Evolutionary conservation across 2,113 vertebrate genomes (phyloP), one percentile per base, ranked within the genome.

Genomic region (Rhynchopsitta pachyrhyncha): DNA sequence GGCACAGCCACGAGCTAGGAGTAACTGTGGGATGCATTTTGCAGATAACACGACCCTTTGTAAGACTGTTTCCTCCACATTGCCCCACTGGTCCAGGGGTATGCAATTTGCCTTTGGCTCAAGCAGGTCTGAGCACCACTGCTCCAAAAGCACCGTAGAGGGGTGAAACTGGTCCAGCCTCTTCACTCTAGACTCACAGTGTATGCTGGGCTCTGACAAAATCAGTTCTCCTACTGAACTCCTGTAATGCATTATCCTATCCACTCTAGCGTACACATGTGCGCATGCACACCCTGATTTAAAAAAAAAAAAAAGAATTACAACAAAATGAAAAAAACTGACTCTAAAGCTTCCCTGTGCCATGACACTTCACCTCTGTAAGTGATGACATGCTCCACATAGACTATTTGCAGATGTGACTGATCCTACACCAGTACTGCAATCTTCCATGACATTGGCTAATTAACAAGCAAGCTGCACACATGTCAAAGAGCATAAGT

Each of bases 161-260:
- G 44, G 44, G 17, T 31, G 16, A 41, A 68, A 27, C 0, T 0
- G 10, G 22, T 44, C 33, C 79, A 82, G 27, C 3, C 33, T 24
- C 62, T n/a, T 41, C 0, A 1, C 22, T 20, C 55, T 86, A 67
- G 6, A 4, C 18, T 66, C 42, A 25, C 1, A 31, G 14, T 1
- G 1, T 17, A 5, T 7, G 10, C 29, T 73, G 13, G 11, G 12
- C 11, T 84, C 47, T 17, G 16, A 27, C 1, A 85, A 79, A 75
- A 44, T 18, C 5, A 14, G 23, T 47, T 63, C 86, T 83, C 13
- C 37, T n/a, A 7, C 37, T 69, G 16, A 16, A 1, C 4, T n/a
- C 2, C 0, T 31, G 14, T 15, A 35, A 23, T 12, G 9, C 11
- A 39, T 2, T 17, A 2, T 20, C 25, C 39, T 29, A 55, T 0